Base-by-base conservation (phyloP, 2,888 invertebrate species). In the Endotricha flammealis region DNA sequence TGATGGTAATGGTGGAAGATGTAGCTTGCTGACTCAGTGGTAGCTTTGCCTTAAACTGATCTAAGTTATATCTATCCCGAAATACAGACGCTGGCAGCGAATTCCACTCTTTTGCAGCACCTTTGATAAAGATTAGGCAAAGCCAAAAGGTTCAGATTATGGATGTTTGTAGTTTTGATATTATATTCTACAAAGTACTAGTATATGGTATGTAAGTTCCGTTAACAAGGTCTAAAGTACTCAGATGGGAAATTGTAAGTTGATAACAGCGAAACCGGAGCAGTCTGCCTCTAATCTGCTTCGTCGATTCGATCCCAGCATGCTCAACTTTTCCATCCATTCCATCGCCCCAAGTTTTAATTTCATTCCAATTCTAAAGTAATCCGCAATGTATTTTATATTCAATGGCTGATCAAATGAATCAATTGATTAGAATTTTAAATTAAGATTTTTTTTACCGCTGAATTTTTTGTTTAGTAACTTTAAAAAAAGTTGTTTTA, bases 281-380 rank as follows among this genome's bases (percentile, higher is more conserved):
- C 28, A 20, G 35, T 8, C 14, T 14, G 20, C 23, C 20, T 17
- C 28, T 7, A 28, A 34, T 20, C 34, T 13, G 11, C 33, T 32
- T 27, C 34, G 29, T 14, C 29, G 20, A 20, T 20, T 38, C 27
- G 42, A 49, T 52, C 50, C 35, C 44, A 30, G 43, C 38, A 36
- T 43, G 51, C 42, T 50, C 54, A 64, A 62, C 62, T 63, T 59
- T 57, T 54, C 53, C 59, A 57, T 46, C 62, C 62, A 58, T 57
- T 54, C 53, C 59, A 57, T 46, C 44, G 41, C 51, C 44, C 50
- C 56, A 70, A 74, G 68, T 69, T 72, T 74, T 71, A 73, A 75
- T 72, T 75, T 69, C 55, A 69, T 77, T 75, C 59, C 57, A 46
- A 59, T 56, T 56, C 54, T 50, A 58, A 57, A 64, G 62, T 63